Evolutionary conservation across 1,140 invertebrate genomes (phyloP).

Genomic region (Drosophila subobscura): DNA sequence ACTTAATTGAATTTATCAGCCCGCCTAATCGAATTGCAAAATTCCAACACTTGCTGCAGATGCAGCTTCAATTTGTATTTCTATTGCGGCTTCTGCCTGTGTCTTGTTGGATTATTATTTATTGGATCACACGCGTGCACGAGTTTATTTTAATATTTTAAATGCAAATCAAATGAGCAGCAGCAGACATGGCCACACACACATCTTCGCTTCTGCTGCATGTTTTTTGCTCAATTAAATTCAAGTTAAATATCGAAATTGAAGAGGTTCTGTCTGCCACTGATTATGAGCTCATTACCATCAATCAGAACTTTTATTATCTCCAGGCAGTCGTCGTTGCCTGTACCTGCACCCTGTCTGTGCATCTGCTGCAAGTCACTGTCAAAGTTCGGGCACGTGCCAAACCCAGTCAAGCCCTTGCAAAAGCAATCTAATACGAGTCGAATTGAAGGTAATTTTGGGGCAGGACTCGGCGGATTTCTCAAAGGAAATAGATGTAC

Average conservation of each 20-base stretch:
- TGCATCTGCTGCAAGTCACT: background rate
- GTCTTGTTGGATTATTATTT: background rate
- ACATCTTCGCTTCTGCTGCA: too few species aligned
- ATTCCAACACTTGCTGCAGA: background rate
- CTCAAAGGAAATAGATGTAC: too few species aligned
- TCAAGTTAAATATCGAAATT: too few species aligned
- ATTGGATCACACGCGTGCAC: too few species aligned
- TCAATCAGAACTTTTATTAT: conserved; percentile 13
- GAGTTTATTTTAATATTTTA: too few species aligned
- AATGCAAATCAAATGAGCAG: too few species aligned
- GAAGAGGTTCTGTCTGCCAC: too few species aligned
- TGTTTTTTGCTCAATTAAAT: too few species aligned
- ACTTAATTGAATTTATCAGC: background rate
- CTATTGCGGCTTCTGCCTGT: background rate
- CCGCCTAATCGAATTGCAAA: conserved; percentile 3
- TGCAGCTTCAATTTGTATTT: background rate
- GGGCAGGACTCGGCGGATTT: too few species aligned
- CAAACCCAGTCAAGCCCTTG: background rate
- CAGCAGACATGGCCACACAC: too few species aligned
- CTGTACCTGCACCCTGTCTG: too few species aligned
- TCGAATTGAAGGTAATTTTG: too few species aligned
- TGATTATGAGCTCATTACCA: conserved; percentile 16
- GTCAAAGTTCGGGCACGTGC: conserved; percentile 11
- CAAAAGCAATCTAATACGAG: background rate
- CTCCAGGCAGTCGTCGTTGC: background rate